Percentiles rank a stretch among this genome's conserved stretches.
These are phyloP conservation scores for Archaeoteleia sp. DNA, from an alignment of 2,888 invertebrate species.

Conservation along the genomic window DNA sequence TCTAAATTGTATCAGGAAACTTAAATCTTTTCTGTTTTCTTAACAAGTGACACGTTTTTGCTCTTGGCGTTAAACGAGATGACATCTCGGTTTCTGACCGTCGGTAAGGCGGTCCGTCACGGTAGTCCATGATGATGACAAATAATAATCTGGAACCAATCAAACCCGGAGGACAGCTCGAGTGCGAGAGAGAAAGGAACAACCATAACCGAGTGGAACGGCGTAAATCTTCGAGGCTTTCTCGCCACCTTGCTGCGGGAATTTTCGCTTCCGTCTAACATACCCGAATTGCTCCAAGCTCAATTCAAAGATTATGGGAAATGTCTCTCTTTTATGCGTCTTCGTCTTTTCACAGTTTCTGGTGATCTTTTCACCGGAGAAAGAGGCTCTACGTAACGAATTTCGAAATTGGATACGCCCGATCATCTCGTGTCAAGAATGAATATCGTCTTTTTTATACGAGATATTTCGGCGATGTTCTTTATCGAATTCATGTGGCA, in stretches of 20 bases:
- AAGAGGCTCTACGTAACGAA: slow-evolving; percentile 65
- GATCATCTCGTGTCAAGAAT: slow-evolving; percentile 59
- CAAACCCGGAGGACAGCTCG: slow-evolving; percentile 59
- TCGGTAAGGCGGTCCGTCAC: slow-evolving; percentile 61
- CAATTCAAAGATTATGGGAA: slow-evolving; percentile 60
- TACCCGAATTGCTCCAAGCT: slow-evolving; percentile 34
- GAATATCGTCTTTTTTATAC: slow-evolving; percentile 28
- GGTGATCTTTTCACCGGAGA: slow-evolving; percentile 46
- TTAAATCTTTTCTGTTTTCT: slow-evolving; percentile 12
- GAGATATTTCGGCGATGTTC: slow-evolving; percentile 38
- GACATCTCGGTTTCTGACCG: slow-evolving; percentile 36
- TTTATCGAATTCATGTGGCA: slow-evolving; percentile 1
- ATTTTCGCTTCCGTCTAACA: slow-evolving; percentile 55
- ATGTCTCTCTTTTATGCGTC: slow-evolving; percentile 39
- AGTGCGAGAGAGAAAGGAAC: slow-evolving; percentile 35
- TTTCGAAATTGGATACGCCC: slow-evolving; percentile 64
- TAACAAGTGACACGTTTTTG: slow-evolving; percentile 50
- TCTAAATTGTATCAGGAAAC: too few species aligned
- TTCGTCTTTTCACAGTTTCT: slow-evolving; percentile 44
- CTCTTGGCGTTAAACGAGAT: slow-evolving; percentile 38
- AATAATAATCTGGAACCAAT: slow-evolving; percentile 71
- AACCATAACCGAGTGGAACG: slow-evolving; percentile 64
- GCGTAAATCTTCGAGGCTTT: slow-evolving; percentile 65
- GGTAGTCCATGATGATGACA: slow-evolving; percentile 65
- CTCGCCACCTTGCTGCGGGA: slow-evolving; percentile 51